Evolutionary conservation across 2,888 invertebrate genomes (phyloP).

Genomic region (Mesochorus sp.): DNA sequence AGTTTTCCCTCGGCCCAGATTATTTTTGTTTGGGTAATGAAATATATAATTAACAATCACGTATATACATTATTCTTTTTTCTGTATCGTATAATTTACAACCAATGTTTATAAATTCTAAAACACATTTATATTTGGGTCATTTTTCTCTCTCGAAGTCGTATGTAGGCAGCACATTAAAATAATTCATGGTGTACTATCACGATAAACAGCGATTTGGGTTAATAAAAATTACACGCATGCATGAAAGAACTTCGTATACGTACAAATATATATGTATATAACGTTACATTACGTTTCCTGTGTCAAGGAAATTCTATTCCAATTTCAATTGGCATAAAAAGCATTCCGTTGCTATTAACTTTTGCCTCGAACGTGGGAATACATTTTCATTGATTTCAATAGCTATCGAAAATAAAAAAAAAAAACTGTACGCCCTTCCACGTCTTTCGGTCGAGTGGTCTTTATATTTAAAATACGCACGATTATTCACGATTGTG

Average conservation of each 20-base stretch:
- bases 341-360: not conserved
- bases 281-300: constrained; percentile 19
- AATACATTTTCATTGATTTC: not conserved
- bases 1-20: not conserved
- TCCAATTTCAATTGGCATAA: not conserved
- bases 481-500: not conserved
- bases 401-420: not conserved
- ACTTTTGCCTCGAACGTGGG: not conserved
- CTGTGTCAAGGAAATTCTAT: not conserved
- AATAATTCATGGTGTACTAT: constrained; percentile 3
- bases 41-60: not conserved
- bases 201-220: constrained; percentile 1
- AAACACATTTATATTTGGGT: constrained; percentile 9
- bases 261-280: too few species aligned
- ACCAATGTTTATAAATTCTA: not conserved
- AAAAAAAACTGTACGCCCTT: not conserved
- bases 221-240: constrained; percentile 40
- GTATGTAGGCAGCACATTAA: not conserved
- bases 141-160: not conserved
- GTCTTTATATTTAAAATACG: not conserved
- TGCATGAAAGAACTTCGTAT: constrained; percentile 13
- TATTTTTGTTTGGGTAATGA: not conserved
- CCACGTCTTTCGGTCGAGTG: not conserved
- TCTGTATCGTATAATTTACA: not conserved
- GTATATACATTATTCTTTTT: not conserved